These are phyloP conservation scores for Rhipidura dahli DNA, from an alignment of 2,113 vertebrate species.

Conservation along the genomic window DNA sequence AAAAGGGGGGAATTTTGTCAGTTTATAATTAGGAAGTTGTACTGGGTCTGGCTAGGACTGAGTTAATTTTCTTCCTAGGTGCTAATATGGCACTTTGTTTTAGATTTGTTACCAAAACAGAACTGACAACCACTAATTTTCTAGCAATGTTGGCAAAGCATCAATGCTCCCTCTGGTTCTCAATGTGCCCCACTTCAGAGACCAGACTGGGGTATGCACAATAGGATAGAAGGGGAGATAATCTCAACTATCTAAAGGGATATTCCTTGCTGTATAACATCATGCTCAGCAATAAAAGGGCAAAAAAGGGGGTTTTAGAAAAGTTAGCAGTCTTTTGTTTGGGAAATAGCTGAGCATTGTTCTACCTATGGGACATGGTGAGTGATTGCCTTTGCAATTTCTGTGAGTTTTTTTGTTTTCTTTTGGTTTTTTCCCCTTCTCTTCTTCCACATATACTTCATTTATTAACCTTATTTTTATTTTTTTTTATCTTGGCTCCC, in stretches of 20 bases:
- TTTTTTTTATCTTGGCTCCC: neutral
- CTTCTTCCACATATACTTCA: neutral
- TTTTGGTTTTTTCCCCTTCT: neutral
- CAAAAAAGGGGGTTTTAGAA: neutral
- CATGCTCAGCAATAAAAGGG: neutral
- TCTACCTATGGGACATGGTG: neutral
- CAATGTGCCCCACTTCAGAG: neutral
- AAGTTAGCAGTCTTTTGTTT: neutral
- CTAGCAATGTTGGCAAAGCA: neutral
- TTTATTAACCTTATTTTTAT: neutral
- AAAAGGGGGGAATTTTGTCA: neutral
- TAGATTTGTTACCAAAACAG: neutral
- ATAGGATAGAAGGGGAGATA: neutral
- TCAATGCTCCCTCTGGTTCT: neutral
- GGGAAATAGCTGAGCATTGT: neutral
- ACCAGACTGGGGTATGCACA: neutral
- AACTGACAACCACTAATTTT: neutral
- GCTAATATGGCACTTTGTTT: neutral
- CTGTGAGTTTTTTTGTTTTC: fast-evolving
- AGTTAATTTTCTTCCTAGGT: neutral
- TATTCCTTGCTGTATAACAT: neutral
- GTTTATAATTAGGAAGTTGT: neutral
- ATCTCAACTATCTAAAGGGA: neutral
- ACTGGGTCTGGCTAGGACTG: neutral
- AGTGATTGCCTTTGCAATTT: neutral